phyloP scores from a whole-genome alignment of 1,140 invertebrate species.

The Drosophila kurseongensis region DNA sequence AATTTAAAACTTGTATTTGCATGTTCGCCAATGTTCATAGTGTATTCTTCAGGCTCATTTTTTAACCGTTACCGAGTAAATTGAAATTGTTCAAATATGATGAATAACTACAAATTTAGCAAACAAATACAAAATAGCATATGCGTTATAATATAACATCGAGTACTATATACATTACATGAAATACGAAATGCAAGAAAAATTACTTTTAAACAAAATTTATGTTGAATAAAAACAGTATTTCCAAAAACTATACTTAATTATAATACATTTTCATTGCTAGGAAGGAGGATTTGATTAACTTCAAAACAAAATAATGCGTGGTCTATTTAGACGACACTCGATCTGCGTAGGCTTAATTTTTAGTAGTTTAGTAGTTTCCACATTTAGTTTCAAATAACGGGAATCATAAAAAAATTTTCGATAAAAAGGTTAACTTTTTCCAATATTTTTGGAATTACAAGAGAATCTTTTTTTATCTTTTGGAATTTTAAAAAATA shows the following conservation, averaged over 20 bases:
- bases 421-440: no score
- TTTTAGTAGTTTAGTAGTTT: no score
- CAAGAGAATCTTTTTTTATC: no score
- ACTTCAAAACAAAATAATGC: no score
- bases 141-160: constrained; percentile 79
- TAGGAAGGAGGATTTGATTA: background rate
- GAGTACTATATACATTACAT: constrained; percentile 77
- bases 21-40: constrained; percentile 70
- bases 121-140: constrained; percentile 74
- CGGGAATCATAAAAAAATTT: no score
- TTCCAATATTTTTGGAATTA: no score
- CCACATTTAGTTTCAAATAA: no score
- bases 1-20: constrained; percentile 63
- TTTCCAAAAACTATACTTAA: constrained; percentile 68
- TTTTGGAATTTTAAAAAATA: no score
- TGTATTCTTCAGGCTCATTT: constrained; percentile 55
- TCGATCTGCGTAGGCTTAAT: no score
- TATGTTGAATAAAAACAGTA: constrained; percentile 83
- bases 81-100: constrained; percentile 52
- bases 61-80: constrained; percentile 56
- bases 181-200: constrained; percentile 69
- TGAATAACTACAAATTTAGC: constrained; percentile 68
- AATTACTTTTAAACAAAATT: constrained; percentile 83
- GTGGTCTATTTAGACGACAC: no score
- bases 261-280: background rate